Evolutionary conservation across 2,888 invertebrate species (phyloP).

Genomic region (Ischnus inquisitorius): DNA sequence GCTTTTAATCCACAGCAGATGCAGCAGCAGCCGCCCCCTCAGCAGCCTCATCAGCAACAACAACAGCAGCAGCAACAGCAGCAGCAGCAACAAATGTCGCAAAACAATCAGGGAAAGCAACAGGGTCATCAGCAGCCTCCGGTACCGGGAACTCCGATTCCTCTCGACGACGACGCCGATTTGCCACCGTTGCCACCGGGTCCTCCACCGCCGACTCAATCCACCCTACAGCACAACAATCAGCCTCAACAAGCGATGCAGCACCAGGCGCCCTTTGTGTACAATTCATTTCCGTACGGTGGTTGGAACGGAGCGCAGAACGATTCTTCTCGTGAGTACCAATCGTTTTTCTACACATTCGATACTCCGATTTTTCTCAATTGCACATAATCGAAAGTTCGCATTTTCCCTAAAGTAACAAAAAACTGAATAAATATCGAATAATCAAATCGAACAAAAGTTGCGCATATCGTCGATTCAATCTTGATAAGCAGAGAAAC

Average conservation of each 20-base stretch:
- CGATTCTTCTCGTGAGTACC: constrained; percentile 80
- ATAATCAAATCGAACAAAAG: neutral
- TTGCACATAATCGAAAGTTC: neutral
- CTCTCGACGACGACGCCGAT: constrained; percentile 85
- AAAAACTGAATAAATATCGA: neutral
- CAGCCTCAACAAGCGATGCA: constrained; percentile 84
- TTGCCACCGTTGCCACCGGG: constrained; percentile 88
- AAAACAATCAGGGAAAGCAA: constrained; percentile 79
- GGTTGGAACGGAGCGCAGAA: constrained; percentile 81
- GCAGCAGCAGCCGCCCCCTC: constrained; percentile 75
- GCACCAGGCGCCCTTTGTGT: constrained; percentile 81
- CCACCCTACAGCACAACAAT: constrained; percentile 77
- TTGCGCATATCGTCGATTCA: neutral
- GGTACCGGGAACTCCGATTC: constrained; percentile 86
- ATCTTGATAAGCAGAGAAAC: neutral
- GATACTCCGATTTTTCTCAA: neutral
- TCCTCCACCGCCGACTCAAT: constrained; percentile 86
- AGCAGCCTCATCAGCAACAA: constrained; percentile 73
- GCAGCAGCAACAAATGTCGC: constrained; percentile 74
- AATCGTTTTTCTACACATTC: neutral
- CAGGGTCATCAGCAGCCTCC: constrained; percentile 79
- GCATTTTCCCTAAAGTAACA: neutral
- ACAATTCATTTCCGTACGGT: constrained; percentile 79
- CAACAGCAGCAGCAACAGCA: constrained; percentile 73
- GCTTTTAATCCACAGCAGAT: constrained; percentile 81